Conservation (phyloP, 2,797 vertebrate species). For the Streptopelia turtur region DNA sequence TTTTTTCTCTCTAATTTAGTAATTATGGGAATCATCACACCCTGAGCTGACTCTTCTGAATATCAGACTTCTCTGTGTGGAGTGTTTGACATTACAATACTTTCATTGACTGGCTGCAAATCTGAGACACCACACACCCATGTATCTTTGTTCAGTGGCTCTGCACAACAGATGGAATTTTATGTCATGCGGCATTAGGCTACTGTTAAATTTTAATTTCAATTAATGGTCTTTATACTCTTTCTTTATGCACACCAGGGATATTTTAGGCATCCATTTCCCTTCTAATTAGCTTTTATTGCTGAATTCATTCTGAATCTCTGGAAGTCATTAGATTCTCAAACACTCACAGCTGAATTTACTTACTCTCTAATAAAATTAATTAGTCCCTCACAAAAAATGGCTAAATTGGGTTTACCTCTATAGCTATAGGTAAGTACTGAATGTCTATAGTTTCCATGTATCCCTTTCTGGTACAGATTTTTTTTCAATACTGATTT, state of each 20-base stretch:
- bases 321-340: constrained; percentile 80
- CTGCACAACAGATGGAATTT: constrained; percentile 80
- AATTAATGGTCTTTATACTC: constrained; percentile 82
- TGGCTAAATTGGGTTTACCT: constrained; percentile 9
- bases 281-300: constrained; percentile 82
- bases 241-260: constrained; percentile 75
- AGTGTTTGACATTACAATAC: constrained; percentile 40
- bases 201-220: constrained; percentile 85
- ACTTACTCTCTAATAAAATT: constrained; percentile 77
- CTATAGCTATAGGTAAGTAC: background rate
- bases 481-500: background rate
- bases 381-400: constrained; percentile 57
- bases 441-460: background rate
- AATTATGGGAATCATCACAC: background rate
- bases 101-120: constrained; percentile 54
- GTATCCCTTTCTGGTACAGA: background rate
- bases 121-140: constrained; percentile 15
- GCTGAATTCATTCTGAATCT: constrained; percentile 79
- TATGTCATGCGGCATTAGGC: constrained; percentile 79
- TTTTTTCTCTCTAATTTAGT: background rate
- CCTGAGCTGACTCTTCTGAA: background rate
- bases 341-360: constrained; percentile 78
- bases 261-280: constrained; percentile 80
- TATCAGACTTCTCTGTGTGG: constrained; percentile 2
- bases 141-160: constrained; percentile 69